Evolutionary conservation across 2,888 invertebrate species (phyloP).

Genomic region (Habroteleia sp.): DNA sequence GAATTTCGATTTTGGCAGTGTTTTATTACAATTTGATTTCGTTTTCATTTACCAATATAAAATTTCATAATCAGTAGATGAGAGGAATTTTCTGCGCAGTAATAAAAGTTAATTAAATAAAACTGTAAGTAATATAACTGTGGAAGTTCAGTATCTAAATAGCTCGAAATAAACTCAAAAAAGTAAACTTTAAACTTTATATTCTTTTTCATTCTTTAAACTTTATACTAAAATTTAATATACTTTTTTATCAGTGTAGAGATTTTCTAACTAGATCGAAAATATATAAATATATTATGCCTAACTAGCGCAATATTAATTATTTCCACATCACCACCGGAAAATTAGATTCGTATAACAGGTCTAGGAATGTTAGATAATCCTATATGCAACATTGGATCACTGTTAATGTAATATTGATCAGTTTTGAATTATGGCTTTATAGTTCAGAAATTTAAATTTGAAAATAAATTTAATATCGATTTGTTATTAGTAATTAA

Average conservation of each 20-base stretch:
- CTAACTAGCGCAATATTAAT: conserved; percentile 3
- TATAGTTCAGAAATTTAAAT: conserved; percentile 27
- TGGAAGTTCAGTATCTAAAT: no score
- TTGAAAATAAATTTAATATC: conserved; percentile 23
- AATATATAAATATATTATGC: conserved; percentile 24
- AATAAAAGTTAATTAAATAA: no score
- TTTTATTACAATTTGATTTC: no score
- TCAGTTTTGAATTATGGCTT: conserved; percentile 39
- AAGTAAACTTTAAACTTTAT: no score
- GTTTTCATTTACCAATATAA: no score
- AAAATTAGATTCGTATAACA: conserved; percentile 41
- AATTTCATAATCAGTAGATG: no score
- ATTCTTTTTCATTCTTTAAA: no score
- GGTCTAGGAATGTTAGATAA: conserved; percentile 30
- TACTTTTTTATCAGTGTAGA: conserved; percentile 8
- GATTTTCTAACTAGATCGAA: conserved; percentile 1
- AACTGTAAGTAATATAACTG: no score
- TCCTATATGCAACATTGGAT: conserved; percentile 38
- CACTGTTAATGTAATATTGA: conserved; percentile 48
- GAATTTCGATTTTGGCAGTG: no score
- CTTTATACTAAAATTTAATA: conserved; percentile 6
- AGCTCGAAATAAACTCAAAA: no score
- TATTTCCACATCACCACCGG: conserved; percentile 17
- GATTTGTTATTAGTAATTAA: no score
- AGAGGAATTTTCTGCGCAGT: no score